Evolutionary conservation across 2,888 invertebrate species (phyloP).

Genomic region (Tinea semifulvella): DNA sequence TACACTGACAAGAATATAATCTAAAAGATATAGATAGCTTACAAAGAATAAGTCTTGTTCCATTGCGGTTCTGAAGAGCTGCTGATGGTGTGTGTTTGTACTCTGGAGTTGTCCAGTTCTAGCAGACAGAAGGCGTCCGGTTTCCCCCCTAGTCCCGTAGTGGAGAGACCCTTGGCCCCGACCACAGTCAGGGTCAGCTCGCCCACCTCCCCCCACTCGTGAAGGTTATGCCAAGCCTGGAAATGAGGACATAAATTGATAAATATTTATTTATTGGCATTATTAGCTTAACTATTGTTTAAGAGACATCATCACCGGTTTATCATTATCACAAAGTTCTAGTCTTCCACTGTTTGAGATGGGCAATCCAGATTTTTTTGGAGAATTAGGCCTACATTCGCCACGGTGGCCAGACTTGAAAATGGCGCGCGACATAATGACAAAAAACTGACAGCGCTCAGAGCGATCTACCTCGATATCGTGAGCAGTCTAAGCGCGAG

Average conservation of each 20-base stretch:
- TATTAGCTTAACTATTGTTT: too few relatives aligned
- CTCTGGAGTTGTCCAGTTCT: conserved; percentile 50
- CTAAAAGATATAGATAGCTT: conserved; percentile 25
- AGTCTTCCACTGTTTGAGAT: too few relatives aligned
- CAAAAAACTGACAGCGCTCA: too few relatives aligned
- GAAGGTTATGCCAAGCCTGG: conserved; percentile 47
- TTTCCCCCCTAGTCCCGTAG: conserved; percentile 41
- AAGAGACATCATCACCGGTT: too few relatives aligned
- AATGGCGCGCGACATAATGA: too few relatives aligned
- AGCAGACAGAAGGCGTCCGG: conserved; percentile 51
- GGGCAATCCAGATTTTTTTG: too few relatives aligned
- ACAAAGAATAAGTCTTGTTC: conserved; percentile 54
- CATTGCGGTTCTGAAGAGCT: conserved; percentile 46
- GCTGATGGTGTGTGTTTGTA: conserved; percentile 48
- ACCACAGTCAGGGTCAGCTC: conserved; percentile 47
- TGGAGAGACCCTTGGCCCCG: conserved; percentile 41
- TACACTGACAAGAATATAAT: too few relatives aligned
- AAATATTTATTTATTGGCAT: not conserved
- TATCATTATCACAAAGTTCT: too few relatives aligned
- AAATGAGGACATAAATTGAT: conserved; percentile 17
- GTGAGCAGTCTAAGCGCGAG: too few relatives aligned
- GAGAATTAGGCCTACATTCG: too few relatives aligned
- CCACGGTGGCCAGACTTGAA: too few relatives aligned
- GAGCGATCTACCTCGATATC: too few relatives aligned
- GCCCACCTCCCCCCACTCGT: conserved; percentile 46